Percentiles rank a stretch among this genome's conserved stretches.
Conservation (phyloP, 2,113 vertebrate genomes). For the Pristiophorus japonicus region DNA sequence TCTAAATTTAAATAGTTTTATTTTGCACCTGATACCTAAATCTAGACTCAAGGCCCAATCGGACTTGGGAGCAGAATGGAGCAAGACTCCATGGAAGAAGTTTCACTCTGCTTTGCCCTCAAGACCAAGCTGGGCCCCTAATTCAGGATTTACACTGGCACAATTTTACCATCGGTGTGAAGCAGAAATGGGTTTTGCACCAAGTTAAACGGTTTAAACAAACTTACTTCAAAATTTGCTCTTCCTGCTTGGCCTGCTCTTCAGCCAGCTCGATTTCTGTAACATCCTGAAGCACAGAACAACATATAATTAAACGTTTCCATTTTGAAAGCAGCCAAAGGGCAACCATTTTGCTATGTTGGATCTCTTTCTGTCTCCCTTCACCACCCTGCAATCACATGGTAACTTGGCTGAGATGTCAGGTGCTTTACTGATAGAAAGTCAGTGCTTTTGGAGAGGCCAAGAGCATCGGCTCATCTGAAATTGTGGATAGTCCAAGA, state of each 20-base stretch:
- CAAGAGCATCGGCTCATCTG: background rate
- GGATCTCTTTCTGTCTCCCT: background rate
- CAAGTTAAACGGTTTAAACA: background rate
- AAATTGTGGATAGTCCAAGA: background rate
- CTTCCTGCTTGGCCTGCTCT: slow-evolving; percentile 78
- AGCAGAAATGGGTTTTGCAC: background rate
- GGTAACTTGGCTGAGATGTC: background rate
- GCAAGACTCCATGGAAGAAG: background rate
- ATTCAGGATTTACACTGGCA: background rate
- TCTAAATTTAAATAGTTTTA: too few relatives aligned
- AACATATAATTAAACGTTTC: background rate
- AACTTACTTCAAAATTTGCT: slow-evolving; percentile 80
- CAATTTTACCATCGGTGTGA: background rate
- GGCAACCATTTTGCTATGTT: background rate
- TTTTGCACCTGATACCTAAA: too few relatives aligned
- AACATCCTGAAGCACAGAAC: slow-evolving; percentile 69
- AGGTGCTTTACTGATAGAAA: background rate
- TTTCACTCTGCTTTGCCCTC: background rate
- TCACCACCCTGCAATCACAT: background rate
- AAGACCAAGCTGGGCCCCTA: background rate
- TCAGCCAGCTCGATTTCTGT: slow-evolving; percentile 78
- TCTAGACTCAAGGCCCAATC: too few relatives aligned
- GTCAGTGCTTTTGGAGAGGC: background rate
- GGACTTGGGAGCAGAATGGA: background rate
- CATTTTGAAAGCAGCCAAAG: background rate